Base-by-base conservation (phyloP, 2,113 vertebrate genomes). In the Hipposideros armiger region DNA sequence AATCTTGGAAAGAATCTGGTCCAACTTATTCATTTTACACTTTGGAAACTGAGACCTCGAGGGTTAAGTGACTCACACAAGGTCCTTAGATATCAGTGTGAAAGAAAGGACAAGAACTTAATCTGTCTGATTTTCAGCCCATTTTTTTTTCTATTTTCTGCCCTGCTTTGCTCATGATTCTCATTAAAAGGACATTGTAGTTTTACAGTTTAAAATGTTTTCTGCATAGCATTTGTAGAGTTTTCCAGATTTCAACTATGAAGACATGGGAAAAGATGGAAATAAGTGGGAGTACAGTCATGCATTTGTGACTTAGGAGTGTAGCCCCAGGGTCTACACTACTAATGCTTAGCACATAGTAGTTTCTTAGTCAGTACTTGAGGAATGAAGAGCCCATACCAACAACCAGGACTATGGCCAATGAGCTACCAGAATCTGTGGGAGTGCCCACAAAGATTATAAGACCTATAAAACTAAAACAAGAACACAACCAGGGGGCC, bases 401-500 rank as follows among this genome's bases (percentile, higher is more conserved):
- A 83, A 74, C 62, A 92, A 70, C 13, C 20, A 72, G 78, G 40
- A 60, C 42, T 67, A 69, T 3, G 22, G 40, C 40, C 52, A 91
- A 30, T 47, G 66, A 50, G 19, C 22, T 80, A 80, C 52, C 64
- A 96, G 88, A 94, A 66, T 72, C 36, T 14, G 67, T 96, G 45
- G 77, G 56, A 78, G 36, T 83, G 54, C n/a, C 62, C 66, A 82
- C 24, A 76, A 70, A 19, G 9, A 85, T 93, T 73, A 88, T 7
- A 89, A 97, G 82, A 64, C 36, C 80, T 85, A 92, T 92, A 96
- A 97, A 97, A 96, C 58, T 69, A 93, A 92, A 93, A 72, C 45
- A 58, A 90, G 52, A 81, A 72, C 32, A n/a, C 20, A 90, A 50
- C 10, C 73, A 58, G 90, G 86, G 47, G 78, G 50, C 47, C 32